Evolutionary conservation across 2,797 vertebrate genomes (phyloP).

Genomic region (Eurystomus glaucurus): DNA sequence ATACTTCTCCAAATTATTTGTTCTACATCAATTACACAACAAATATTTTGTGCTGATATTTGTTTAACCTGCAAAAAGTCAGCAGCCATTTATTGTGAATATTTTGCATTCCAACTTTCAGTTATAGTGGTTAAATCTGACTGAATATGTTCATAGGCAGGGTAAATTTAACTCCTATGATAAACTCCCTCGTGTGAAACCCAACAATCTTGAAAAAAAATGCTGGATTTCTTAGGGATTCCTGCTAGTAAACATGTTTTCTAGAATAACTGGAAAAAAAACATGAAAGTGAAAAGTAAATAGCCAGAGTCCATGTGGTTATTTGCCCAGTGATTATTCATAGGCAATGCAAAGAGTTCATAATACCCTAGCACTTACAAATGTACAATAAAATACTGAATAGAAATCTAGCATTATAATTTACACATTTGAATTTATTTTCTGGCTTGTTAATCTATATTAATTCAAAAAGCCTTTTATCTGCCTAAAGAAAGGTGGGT

Average conservation of each 20-base stretch:
- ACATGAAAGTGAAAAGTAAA: neutral
- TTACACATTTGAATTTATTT: neutral
- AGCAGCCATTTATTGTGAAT: neutral
- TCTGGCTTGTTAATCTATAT: constrained; percentile 34
- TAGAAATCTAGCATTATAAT: neutral
- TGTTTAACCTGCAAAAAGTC: neutral
- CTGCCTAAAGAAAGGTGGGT: constrained; percentile 65
- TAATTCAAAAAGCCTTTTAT: constrained; percentile 66
- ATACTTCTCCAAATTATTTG: neutral
- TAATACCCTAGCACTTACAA: neutral
- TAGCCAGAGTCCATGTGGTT: neutral
- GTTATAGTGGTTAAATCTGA: neutral
- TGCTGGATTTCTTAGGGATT: neutral
- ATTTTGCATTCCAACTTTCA: neutral
- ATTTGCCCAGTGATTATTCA: constrained; percentile 1
- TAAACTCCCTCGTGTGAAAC: neutral
- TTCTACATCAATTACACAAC: neutral
- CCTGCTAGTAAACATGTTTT: neutral
- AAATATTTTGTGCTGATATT: neutral
- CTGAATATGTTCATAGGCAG: neutral
- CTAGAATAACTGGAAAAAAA: constrained; percentile 1
- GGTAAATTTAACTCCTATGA: neutral
- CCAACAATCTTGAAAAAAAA: neutral
- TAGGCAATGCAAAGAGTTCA: neutral
- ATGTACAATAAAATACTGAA: neutral